phyloP scores from a whole-genome alignment of 1,140 invertebrate genomes.

The Cryptotermes secundus region DNA sequence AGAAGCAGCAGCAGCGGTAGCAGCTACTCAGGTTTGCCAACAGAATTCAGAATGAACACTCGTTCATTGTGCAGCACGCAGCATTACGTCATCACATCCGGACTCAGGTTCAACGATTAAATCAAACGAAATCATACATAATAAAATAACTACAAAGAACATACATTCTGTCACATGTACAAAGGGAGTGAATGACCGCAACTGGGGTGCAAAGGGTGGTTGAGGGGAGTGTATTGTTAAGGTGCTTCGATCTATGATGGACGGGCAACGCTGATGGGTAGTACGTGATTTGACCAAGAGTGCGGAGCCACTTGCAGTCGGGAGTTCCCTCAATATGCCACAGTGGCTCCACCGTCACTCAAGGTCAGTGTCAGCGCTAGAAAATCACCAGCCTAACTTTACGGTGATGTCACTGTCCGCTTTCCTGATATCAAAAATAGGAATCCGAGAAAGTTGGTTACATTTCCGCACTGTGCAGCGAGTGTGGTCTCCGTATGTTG shows the following conservation, averaged over 20 bases:
- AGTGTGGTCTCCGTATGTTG: no score
- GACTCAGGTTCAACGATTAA: neutral
- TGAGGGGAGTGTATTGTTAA: neutral
- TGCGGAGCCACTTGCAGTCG: neutral
- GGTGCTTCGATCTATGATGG: neutral
- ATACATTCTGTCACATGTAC: neutral
- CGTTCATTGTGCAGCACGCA: neutral
- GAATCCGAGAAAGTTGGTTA: neutral
- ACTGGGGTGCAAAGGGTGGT: neutral
- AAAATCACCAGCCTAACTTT: neutral
- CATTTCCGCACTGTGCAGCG: neutral
- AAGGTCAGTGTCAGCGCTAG: neutral
- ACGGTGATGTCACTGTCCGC: neutral
- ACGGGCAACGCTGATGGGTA: neutral
- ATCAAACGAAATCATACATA: constrained; percentile 12
- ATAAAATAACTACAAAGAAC: neutral
- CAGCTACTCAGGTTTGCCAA: no score
- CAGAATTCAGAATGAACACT: no score
- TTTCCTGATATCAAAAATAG: neutral
- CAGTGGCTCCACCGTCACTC: neutral
- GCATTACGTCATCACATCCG: neutral
- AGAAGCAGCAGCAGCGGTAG: no score
- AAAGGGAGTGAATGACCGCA: neutral
- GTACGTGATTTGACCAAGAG: neutral
- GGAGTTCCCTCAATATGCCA: neutral